Conservation (phyloP, 2,797 vertebrate genomes). For the Eurystomus glaucurus region DNA sequence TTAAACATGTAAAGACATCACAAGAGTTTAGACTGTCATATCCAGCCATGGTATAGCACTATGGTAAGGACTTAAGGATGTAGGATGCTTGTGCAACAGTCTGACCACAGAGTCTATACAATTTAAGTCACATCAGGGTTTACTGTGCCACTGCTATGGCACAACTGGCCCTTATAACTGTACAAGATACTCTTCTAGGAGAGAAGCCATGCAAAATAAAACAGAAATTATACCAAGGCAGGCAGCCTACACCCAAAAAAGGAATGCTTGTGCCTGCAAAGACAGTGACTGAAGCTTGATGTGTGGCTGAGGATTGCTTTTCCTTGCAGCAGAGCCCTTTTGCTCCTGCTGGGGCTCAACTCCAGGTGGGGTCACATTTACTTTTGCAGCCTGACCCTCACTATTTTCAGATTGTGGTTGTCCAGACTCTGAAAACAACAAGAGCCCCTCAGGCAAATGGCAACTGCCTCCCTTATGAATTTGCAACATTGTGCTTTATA, state of each 20-base stretch:
- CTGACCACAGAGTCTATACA: neutral
- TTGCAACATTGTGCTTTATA: neutral
- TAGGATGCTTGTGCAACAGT: neutral
- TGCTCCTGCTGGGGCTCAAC: neutral
- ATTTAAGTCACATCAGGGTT: neutral
- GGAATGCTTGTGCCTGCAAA: neutral
- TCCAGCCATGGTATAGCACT: neutral
- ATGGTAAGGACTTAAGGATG: neutral
- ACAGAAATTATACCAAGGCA: neutral
- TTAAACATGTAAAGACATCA: neutral
- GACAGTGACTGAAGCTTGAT: neutral
- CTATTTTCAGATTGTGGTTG: neutral
- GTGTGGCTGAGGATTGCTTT: accelerated
- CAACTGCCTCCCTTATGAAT: neutral
- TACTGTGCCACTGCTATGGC: neutral
- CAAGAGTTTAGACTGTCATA: neutral
- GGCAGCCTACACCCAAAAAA: neutral
- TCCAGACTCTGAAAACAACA: neutral
- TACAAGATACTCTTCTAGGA: neutral
- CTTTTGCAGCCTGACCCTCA: neutral
- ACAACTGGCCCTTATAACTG: neutral
- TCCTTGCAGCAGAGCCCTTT: neutral
- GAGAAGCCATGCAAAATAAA: neutral
- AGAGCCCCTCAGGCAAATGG: neutral
- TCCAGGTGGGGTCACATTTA: neutral